These are phyloP conservation scores for Sphaeridia pumilis DNA, from an alignment of 2,888 invertebrate species.

Conservation along the genomic window DNA sequence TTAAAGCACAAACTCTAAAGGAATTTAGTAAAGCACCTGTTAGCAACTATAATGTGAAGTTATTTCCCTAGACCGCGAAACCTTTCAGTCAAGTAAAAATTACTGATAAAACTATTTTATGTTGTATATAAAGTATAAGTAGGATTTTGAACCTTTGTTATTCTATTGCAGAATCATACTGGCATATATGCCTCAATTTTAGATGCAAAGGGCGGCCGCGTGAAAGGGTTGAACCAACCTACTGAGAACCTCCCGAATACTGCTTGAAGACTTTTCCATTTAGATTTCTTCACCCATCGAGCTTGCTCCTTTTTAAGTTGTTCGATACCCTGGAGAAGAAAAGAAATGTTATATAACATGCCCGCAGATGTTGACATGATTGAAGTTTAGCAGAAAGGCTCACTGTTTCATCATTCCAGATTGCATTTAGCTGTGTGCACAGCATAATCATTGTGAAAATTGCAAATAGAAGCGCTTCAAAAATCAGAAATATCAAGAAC, in stretches of 20 bases:
- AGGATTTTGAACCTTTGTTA: neutral
- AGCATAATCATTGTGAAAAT: conserved; percentile 98
- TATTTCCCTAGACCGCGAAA: no score
- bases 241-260: conserved; percentile 94
- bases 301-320: conserved; percentile 92
- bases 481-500: conserved; percentile 75
- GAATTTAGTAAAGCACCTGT: no score
- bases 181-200: conserved; percentile 13
- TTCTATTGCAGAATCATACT: conserved; percentile 4
- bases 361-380: no score
- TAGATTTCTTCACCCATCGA: conserved; percentile 78
- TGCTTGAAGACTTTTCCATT: conserved; percentile 89
- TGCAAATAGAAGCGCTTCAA: conserved; percentile 90
- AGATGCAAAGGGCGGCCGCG: conserved; percentile 50
- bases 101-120: no score
- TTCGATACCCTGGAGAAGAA: conserved; percentile 71
- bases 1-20: no score
- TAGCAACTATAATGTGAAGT: no score
- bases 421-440: conserved; percentile 89
- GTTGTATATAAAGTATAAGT: no score
- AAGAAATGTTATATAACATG: conserved; percentile 1
- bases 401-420: conserved; percentile 97
- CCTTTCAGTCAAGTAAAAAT: no score
- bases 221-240: conserved; percentile 91
- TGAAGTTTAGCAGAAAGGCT: conserved; percentile 36